Conservation (phyloP, 2,113 vertebrate species). For the Halcyon malimbica region DNA sequence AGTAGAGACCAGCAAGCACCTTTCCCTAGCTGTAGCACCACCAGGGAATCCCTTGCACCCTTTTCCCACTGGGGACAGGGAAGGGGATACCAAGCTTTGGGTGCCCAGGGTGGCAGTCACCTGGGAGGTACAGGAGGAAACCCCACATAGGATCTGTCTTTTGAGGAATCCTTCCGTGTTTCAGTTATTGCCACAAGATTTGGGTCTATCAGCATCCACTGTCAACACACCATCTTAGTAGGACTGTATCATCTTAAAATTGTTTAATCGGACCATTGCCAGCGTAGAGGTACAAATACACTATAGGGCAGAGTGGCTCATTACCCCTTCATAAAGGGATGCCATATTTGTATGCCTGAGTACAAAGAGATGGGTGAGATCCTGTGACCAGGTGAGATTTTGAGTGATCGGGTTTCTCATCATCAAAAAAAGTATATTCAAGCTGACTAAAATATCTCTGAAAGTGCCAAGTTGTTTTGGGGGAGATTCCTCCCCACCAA, state of each 20-base stretch:
- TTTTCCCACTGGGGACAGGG: neutral
- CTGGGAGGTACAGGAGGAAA: neutral
- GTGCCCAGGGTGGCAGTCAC: neutral
- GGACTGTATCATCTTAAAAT: rapidly evolving
- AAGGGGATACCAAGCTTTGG: neutral
- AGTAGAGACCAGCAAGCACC: neutral
- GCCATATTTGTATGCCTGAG: neutral
- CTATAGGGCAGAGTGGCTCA: neutral
- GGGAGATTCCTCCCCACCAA: neutral
- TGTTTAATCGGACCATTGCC: neutral
- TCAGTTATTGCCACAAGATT: neutral
- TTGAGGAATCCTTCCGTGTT: neutral
- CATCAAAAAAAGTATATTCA: neutral
- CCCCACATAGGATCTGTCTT: neutral
- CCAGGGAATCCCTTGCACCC: neutral
- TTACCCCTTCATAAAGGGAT: neutral
- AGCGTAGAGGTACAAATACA: neutral
- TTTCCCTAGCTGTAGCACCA: neutral
- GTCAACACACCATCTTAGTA: neutral
- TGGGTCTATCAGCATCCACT: neutral
- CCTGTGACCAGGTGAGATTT: neutral
- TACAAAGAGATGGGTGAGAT: neutral
- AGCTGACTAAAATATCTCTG: neutral
- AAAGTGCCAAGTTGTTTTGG: neutral
- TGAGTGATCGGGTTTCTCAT: neutral